Percentiles rank a stretch among this genome's conserved stretches.
Evolutionary conservation across 2,113 vertebrate species (phyloP).

Genomic region (Cettia cetti): DNA sequence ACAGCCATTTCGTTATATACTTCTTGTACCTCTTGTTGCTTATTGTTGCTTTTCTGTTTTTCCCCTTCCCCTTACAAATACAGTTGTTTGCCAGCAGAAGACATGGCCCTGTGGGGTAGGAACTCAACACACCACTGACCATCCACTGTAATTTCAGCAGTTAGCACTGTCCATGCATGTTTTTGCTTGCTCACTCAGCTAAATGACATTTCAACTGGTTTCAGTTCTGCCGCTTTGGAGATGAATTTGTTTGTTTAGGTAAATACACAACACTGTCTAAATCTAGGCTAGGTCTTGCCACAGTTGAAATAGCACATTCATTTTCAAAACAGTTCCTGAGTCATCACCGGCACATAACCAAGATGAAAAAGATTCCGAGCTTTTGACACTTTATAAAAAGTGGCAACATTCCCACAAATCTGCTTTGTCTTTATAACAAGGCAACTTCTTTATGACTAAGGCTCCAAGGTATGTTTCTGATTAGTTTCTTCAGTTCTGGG

Average conservation of each 20-base stretch:
- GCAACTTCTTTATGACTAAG: background rate
- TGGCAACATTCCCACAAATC: constrained; percentile 8
- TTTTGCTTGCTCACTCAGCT: background rate
- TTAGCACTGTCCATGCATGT: background rate
- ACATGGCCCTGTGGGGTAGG: background rate
- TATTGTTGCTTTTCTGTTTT: background rate
- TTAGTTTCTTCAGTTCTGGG: background rate
- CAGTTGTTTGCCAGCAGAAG: background rate
- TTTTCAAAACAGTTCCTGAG: background rate
- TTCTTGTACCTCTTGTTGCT: background rate
- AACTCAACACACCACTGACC: background rate
- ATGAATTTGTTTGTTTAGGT: background rate
- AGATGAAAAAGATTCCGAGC: background rate
- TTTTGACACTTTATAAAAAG: background rate
- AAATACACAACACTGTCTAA: background rate
- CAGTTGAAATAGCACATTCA: background rate
- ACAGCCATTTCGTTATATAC: background rate
- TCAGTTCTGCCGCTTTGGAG: background rate
- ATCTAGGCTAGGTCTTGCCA: background rate
- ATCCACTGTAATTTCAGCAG: fast-evolving
- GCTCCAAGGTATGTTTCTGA: constrained; percentile 1
- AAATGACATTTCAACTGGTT: background rate
- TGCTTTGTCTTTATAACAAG: constrained; percentile 21
- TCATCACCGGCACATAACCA: background rate
- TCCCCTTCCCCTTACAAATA: background rate